Base-by-base conservation (phyloP, 1,140 invertebrate species). In the Calephelis nemesis region DNA sequence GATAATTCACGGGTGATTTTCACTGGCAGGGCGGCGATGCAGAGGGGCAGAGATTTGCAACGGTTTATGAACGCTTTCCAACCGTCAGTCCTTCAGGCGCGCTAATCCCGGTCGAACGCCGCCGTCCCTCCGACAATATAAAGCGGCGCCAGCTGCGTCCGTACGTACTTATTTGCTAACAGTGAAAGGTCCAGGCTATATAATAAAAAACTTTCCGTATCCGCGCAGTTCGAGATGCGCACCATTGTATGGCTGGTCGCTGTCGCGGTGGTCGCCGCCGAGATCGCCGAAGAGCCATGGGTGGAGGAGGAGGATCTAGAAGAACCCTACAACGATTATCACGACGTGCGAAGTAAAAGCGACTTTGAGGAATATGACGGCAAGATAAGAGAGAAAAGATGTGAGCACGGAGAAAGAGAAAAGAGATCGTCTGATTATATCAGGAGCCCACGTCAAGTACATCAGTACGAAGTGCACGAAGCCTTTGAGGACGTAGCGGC, bases 381-480 rank as follows among this genome's bases (percentile, higher is more conserved):
- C 81, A 85, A 3, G 79, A 85, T 45, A 81, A 84, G 62, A 62
- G 81, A 11, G n/a, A 62, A 45, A 39, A 13, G 39, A 39, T 62
- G 60, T 30, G 39, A 47, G 19, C 19, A 74, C 81, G 40, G 79
- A 85, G 2, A 90, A 92, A 64, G 79, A 85, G 2, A 90, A 92
- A 64, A 88, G 92, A 58, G 77, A 74, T 8, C 71, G 77, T 11
- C 71, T 69, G 88, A 85, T 0, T 76, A 77, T 47, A 75, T 71
- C 0, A 62, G 82, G 50, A 52, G 82, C 47, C 77, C 79, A 0
- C 83, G 92, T 10, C 92, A 92, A 62, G 82, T 89, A 0, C 87
- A 92, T 66, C 88, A 93, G 58, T 92, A 90, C 62, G 88, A 93
- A 71, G 93, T 93, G 5, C 91, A 93, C 68, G 91, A 93, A 72